phyloP scores from a whole-genome alignment of 2,888 invertebrate species.

The Stenchaetothrips biformis region DNA sequence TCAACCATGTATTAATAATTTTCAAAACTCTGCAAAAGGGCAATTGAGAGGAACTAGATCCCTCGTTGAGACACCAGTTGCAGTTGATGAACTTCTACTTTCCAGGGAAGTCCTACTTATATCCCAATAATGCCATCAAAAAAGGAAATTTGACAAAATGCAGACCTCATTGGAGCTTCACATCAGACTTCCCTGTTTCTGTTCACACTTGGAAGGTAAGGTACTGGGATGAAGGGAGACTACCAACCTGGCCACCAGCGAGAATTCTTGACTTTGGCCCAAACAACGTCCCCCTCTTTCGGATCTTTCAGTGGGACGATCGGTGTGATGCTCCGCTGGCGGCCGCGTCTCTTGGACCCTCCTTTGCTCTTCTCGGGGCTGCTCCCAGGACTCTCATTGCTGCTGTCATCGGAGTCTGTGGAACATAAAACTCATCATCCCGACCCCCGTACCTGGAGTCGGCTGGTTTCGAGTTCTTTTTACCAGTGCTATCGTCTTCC shows the following conservation, averaged over 20 bases:
- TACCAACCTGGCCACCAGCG: constrained; percentile 4
- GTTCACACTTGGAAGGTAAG: not conserved
- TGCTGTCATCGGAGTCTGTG: not conserved
- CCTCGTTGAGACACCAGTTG: not conserved
- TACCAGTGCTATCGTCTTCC: not conserved
- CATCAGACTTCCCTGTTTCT: not conserved
- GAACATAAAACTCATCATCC: not conserved
- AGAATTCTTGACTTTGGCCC: not conserved
- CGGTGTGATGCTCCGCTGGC: not conserved
- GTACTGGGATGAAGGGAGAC: too few species aligned
- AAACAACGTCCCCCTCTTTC: not conserved
- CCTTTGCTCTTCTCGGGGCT: not conserved
- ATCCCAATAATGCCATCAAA: too few species aligned
- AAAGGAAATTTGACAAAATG: not conserved
- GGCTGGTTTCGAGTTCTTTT: not conserved
- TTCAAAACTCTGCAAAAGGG: not conserved
- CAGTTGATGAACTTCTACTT: not conserved
- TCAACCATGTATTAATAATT: not conserved
- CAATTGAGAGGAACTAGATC: not conserved
- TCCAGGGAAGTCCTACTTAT: not conserved
- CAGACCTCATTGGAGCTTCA: not conserved
- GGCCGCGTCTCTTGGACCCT: not conserved
- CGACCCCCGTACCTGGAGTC: not conserved
- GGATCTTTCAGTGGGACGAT: not conserved
- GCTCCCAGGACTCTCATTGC: not conserved